Conservation (phyloP, 1,140 invertebrate genomes). For the Penaeus chinensis region DNA sequence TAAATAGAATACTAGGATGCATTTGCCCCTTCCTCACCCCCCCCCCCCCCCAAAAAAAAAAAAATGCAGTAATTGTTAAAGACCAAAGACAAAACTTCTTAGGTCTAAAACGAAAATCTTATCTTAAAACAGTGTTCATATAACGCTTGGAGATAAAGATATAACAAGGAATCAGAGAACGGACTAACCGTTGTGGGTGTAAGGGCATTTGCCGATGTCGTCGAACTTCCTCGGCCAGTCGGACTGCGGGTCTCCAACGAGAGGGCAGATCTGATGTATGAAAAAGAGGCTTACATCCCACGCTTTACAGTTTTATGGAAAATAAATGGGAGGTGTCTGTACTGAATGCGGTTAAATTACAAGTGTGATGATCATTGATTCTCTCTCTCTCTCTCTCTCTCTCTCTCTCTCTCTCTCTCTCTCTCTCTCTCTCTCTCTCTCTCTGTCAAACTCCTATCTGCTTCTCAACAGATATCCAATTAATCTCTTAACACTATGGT, state of each 20-base stretch:
- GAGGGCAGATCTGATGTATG: conserved; percentile 46
- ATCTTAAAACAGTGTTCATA: too few species aligned
- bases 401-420: neutral
- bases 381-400: neutral
- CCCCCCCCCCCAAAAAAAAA: too few species aligned
- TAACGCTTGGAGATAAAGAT: too few species aligned
- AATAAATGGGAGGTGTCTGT: neutral
- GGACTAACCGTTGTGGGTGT: conserved; percentile 68
- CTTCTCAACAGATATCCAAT: too few species aligned
- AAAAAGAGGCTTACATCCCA: neutral
- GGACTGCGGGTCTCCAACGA: conserved; percentile 34
- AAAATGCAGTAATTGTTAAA: too few species aligned
- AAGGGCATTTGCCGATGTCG: conserved; percentile 65
- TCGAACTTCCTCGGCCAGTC: conserved; percentile 59
- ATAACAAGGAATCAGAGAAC: neutral
- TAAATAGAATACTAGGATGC: neutral
- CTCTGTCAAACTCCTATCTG: neutral
- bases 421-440: neutral
- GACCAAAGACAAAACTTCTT: too few species aligned
- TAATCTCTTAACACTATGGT: too few species aligned
- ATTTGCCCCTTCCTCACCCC: too few species aligned
- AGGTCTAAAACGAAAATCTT: too few species aligned
- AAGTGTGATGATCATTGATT: too few species aligned
- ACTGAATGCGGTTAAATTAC: too few species aligned
- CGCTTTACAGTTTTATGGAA: neutral